A percentile compares a stretch with the other conserved stretches of the same genome.
Conservation (phyloP, 2,797 vertebrate genomes). For the Harpagifer antarcticus region DNA sequence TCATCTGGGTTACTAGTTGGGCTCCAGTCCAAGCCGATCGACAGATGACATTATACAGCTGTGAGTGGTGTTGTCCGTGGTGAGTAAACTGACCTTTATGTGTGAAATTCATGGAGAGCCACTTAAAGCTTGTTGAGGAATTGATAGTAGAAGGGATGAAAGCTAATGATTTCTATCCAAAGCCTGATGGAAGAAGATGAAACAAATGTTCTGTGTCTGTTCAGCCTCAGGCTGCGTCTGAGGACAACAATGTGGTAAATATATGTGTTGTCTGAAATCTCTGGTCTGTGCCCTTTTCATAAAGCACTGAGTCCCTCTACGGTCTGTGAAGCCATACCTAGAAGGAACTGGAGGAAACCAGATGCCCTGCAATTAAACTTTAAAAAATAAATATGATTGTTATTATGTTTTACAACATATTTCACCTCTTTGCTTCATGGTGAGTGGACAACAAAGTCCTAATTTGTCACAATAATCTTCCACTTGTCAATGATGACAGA, state of each 20-base stretch:
- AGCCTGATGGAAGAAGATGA: slow-evolving; percentile 51
- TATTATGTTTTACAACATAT: not conserved
- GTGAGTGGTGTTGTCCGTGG: slow-evolving; percentile 10
- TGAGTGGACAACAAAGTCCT: not conserved
- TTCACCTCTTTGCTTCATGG: not conserved
- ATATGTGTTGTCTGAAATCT: slow-evolving; percentile 30
- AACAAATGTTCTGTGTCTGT: slow-evolving; percentile 49
- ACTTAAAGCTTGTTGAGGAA: slow-evolving; percentile 20
- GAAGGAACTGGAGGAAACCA: slow-evolving; percentile 3
- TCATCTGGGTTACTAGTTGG: not conserved
- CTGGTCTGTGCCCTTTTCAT: slow-evolving; percentile 29
- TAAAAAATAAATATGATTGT: not conserved
- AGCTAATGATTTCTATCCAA: slow-evolving; percentile 30
- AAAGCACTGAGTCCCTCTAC: slow-evolving; percentile 1
- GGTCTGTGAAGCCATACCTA: not conserved
- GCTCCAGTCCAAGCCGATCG: not conserved
- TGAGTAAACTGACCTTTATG: slow-evolving; percentile 35
- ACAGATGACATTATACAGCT: slow-evolving; percentile 22
- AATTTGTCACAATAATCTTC: not conserved
- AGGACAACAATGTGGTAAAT: slow-evolving; percentile 37
- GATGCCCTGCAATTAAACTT: not conserved
- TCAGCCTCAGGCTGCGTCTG: slow-evolving; percentile 37
- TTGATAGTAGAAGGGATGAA: slow-evolving; percentile 19
- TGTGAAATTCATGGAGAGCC: slow-evolving; percentile 19
- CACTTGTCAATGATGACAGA: not conserved